These are phyloP conservation scores for Lerista edwardsae DNA, from an alignment of 2,797 vertebrate genomes.

Conservation along the genomic window DNA sequence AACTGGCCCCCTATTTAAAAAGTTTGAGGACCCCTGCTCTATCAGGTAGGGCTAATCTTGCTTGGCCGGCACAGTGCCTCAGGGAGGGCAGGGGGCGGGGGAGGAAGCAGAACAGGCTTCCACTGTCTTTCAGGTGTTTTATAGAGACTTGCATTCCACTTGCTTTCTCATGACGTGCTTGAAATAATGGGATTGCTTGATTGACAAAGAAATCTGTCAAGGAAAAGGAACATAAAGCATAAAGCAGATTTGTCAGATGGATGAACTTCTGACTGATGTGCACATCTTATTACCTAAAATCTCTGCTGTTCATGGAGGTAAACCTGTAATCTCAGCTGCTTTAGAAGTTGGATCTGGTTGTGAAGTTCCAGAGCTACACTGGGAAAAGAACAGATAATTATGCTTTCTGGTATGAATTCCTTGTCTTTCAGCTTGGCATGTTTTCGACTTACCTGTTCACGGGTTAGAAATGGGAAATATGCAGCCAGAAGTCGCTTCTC, in stretches of 20 bases:
- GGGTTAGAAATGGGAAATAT: too few relatives aligned
- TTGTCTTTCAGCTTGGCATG: not conserved
- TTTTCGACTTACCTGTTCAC: not conserved
- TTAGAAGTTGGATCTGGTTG: not conserved
- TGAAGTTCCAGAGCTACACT: not conserved
- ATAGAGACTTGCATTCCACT: not conserved
- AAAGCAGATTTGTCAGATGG: not conserved
- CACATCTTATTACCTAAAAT: not conserved
- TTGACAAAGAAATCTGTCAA: not conserved
- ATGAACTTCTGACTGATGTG: not conserved
- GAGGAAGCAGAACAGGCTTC: too few relatives aligned
- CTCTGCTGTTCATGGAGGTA: not conserved
- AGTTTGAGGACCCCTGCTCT: too few relatives aligned
- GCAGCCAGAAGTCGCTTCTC: too few relatives aligned
- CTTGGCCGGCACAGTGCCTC: too few relatives aligned
- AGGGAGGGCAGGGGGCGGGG: too few relatives aligned
- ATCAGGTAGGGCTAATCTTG: too few relatives aligned
- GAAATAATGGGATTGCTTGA: not conserved
- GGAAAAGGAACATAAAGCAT: not conserved
- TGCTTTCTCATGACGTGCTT: not conserved
- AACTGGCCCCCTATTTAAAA: too few relatives aligned
- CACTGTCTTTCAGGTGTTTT: too few relatives aligned
- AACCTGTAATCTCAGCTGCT: not conserved
- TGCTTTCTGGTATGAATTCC: not conserved
- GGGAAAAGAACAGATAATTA: not conserved